These are phyloP conservation scores for Melanotaenia duboulayi DNA, from an alignment of 2,113 vertebrate species.

Conservation along the genomic window DNA sequence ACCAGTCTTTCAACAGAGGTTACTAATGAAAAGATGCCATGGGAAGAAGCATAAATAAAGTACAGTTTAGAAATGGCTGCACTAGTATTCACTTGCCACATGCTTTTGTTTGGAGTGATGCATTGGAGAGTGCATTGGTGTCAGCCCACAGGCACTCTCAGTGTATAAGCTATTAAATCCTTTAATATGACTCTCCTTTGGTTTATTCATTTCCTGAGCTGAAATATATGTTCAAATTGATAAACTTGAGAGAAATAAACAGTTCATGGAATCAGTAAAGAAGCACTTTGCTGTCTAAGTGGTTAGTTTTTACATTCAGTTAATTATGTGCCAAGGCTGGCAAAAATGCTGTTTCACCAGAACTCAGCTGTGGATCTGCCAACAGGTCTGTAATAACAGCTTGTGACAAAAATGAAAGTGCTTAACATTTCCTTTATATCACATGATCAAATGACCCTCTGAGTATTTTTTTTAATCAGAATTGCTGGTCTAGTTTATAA, in stretches of 20 bases:
- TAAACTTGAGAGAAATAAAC: constrained; percentile 15
- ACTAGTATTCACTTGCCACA: constrained; percentile 11
- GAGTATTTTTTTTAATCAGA: background rate
- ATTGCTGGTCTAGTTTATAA: background rate
- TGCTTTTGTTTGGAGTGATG: constrained; percentile 22
- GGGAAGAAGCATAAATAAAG: background rate
- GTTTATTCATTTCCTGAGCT: constrained; percentile 26
- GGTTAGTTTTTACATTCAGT: constrained; percentile 10
- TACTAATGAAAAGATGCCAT: background rate
- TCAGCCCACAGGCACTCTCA: constrained; percentile 28
- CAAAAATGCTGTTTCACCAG: background rate
- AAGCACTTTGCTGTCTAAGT: constrained; percentile 1
- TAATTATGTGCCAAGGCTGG: background rate
- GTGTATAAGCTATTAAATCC: constrained; percentile 18
- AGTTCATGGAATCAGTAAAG: background rate
- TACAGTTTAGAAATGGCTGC: background rate
- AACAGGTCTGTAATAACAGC: background rate
- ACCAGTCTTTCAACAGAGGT: background rate
- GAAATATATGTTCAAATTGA: constrained; percentile 6
- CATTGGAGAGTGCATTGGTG: constrained; percentile 2
- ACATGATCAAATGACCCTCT: background rate
- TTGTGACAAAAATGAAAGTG: constrained; percentile 6
- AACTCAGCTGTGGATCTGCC: background rate
- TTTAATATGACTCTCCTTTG: constrained; percentile 33
- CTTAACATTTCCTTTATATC: background rate